phyloP scores from a whole-genome alignment of 2,888 invertebrate species.

The Dryadula phaetusa region DNA sequence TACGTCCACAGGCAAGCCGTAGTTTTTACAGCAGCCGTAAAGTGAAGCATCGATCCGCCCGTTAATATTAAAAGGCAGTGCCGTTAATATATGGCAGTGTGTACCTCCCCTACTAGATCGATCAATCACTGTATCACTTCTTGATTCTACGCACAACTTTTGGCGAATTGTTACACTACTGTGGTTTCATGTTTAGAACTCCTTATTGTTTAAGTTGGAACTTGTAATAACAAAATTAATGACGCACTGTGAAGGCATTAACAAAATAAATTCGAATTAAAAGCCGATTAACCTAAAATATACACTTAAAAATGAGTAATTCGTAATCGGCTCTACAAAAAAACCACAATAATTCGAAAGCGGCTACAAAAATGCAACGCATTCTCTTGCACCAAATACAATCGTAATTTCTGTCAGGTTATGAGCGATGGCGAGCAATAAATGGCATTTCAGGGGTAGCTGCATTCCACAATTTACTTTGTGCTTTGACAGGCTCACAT shows the following conservation, averaged over 20 bases:
- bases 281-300: too few species aligned
- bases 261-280: neutral
- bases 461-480: conserved; percentile 57
- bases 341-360: neutral
- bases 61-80: conserved; percentile 66
- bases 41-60: conserved; percentile 66
- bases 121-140: conserved; percentile 48
- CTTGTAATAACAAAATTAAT: neutral
- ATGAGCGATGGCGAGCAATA: conserved; percentile 42
- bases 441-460: conserved; percentile 36
- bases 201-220: conserved; percentile 19
- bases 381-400: conserved; percentile 35
- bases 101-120: conserved; percentile 44
- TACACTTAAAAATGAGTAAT: neutral
- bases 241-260: neutral
- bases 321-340: neutral
- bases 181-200: conserved; percentile 29
- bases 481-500: conserved; percentile 55
- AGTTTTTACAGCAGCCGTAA: conserved; percentile 75
- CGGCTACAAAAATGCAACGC: conserved; percentile 23
- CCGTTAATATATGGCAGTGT: conserved; percentile 45
- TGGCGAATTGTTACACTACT: conserved; percentile 37
- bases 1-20: conserved; percentile 58
- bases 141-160: conserved; percentile 41
- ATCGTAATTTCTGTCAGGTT: conserved; percentile 43